Conservation (phyloP, 2,797 vertebrate genomes). For the Molossus molossus region DNA sequence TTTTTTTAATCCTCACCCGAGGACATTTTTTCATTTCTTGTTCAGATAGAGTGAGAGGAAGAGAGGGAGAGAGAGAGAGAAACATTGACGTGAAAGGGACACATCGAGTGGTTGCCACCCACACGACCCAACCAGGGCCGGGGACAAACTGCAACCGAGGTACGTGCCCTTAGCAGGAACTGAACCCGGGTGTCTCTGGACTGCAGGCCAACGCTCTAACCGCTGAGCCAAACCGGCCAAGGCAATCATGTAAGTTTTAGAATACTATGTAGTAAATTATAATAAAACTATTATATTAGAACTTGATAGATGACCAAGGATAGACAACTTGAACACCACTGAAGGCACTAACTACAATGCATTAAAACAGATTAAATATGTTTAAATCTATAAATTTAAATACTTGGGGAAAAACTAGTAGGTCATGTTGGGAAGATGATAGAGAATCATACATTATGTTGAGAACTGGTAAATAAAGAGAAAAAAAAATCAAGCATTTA, state of each 20-base stretch:
- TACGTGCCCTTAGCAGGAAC: too few relatives aligned
- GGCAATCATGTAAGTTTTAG: not conserved
- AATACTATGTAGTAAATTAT: not conserved
- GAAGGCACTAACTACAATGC: not conserved
- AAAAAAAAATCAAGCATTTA: not conserved
- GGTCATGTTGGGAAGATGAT: conserved; percentile 4
- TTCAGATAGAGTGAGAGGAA: too few relatives aligned
- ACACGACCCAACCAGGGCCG: too few relatives aligned
- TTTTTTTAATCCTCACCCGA: too few relatives aligned
- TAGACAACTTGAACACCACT: not conserved
- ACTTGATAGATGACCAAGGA: conserved; percentile 49
- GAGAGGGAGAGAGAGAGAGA: too few relatives aligned
- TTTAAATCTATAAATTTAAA: conserved; percentile 29
- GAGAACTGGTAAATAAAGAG: not conserved
- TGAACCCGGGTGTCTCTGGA: too few relatives aligned
- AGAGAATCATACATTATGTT: not conserved
- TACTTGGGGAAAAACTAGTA: not conserved
- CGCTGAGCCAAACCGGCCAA: too few relatives aligned
- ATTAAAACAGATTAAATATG: conserved; percentile 24
- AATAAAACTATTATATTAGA: conserved; percentile 20
- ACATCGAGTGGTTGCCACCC: too few relatives aligned
- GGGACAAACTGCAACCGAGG: too few relatives aligned
- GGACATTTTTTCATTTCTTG: too few relatives aligned
- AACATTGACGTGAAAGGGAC: too few relatives aligned
- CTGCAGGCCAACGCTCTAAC: too few relatives aligned